These are phyloP conservation scores for Aethes cnicana DNA, from an alignment of 2,888 invertebrate species.

Conservation along the genomic window DNA sequence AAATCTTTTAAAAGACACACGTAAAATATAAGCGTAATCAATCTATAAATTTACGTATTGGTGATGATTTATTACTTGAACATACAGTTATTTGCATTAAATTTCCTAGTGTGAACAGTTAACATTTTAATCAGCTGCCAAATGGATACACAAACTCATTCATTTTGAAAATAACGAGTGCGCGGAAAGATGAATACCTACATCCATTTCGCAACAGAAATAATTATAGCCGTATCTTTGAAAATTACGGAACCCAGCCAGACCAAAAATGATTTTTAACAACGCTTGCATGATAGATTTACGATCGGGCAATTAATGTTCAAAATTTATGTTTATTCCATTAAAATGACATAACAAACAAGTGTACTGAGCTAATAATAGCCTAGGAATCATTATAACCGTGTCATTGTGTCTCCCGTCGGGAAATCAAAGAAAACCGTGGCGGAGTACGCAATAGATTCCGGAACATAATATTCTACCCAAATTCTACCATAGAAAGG, in stretches of 20 bases:
- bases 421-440: conserved; percentile 1
- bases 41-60: too few relatives aligned
- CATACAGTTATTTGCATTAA: too few relatives aligned
- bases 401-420: conserved; percentile 17
- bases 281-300: conserved; percentile 12
- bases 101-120: not conserved
- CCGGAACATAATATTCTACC: too few relatives aligned
- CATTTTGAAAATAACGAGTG: conserved; percentile 3
- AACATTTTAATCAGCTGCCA: not conserved
- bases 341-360: conserved; percentile 30
- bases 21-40: too few relatives aligned
- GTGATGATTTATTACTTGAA: too few relatives aligned
- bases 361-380: conserved; percentile 27
- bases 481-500: too few relatives aligned
- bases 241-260: not conserved
- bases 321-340: conserved; percentile 20
- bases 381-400: conserved; percentile 10
- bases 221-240: not conserved
- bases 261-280: not conserved
- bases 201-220: not conserved
- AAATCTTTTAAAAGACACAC: too few relatives aligned
- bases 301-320: conserved; percentile 15
- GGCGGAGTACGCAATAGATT: too few relatives aligned
- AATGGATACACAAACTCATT: conserved; percentile 6
- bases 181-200: conserved; percentile 3